A percentile compares a stretch with the other conserved stretches of the same genome.
phyloP scores from a whole-genome alignment of 2,888 invertebrate species.

The Hoplodrina blanda region DNA sequence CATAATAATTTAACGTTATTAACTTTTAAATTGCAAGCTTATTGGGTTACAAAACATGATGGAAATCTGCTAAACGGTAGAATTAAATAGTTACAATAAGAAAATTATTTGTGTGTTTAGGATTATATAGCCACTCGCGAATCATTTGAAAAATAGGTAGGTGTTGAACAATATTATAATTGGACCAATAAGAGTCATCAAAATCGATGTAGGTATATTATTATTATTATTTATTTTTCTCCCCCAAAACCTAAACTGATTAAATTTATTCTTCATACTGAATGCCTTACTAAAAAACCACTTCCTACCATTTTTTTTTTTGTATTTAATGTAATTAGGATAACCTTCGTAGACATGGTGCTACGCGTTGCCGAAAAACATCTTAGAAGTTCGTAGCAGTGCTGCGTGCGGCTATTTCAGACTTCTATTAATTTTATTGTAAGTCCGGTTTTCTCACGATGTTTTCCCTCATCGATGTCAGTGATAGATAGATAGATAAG shows the following conservation, averaged over 20 bases:
- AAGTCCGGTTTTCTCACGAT: no score
- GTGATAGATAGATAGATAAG: no score
- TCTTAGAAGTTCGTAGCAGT: not conserved
- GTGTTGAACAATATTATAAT: no score
- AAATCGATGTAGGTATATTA: no score
- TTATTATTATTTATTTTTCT: no score
- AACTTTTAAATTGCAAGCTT: slow-evolving; percentile 49
- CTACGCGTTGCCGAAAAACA: not conserved
- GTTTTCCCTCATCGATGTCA: no score
- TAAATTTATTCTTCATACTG: not conserved
- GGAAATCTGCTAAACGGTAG: slow-evolving; percentile 3
- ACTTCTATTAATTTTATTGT: no score
- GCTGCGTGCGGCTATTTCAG: slow-evolving; percentile 1
- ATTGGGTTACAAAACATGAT: slow-evolving; percentile 37
- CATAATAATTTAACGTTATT: slow-evolving; percentile 44
- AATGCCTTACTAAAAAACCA: not conserved
- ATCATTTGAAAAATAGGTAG: no score
- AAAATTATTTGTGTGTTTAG: not conserved
- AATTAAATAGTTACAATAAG: not conserved
- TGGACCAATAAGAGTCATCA: no score
- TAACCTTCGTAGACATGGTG: not conserved
- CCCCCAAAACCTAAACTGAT: no score
- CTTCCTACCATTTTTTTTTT: not conserved
- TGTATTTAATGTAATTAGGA: not conserved
- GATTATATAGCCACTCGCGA: no score